Evolutionary conservation across 2,888 invertebrate species (phyloP).

Genomic region (Rhabditoides inermis): DNA sequence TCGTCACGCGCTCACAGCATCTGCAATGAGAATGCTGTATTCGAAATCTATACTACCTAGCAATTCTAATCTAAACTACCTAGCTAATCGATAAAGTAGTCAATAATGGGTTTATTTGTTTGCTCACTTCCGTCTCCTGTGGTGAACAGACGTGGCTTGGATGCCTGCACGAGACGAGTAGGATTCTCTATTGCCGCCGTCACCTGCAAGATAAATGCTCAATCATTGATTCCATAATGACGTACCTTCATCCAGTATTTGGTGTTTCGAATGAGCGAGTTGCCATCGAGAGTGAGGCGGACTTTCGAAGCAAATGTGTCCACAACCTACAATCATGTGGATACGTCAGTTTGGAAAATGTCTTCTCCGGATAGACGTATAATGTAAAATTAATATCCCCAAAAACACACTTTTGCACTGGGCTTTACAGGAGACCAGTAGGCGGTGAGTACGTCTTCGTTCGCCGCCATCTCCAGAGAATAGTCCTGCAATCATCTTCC

Average conservation of each 20-base stretch:
- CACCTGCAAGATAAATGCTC: too few species aligned
- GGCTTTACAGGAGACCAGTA: conserved; percentile 16
- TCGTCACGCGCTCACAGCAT: too few species aligned
- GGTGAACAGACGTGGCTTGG: conserved; percentile 25
- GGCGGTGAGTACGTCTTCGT: conserved; percentile 20
- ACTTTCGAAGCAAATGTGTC: conserved; percentile 1
- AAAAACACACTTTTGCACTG: neutral
- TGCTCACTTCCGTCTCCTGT: conserved; percentile 32
- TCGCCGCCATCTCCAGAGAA: conserved; percentile 20
- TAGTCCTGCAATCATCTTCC: conserved; percentile 13
- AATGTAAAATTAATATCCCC: neutral
- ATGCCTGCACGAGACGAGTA: conserved; percentile 22
- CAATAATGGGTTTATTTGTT: too few species aligned
- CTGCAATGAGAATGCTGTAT: neutral
- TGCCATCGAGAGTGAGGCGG: conserved; percentile 19
- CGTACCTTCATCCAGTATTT: conserved; percentile 32
- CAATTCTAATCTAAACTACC: too few species aligned
- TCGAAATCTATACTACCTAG: too few species aligned
- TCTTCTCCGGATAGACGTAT: neutral
- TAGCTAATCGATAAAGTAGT: too few species aligned
- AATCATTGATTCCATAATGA: too few species aligned
- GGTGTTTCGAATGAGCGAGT: conserved; percentile 14
- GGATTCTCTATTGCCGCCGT: conserved; percentile 19
- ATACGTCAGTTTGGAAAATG: too few species aligned
- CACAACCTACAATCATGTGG: too few species aligned